These are phyloP conservation scores for Coendou prehensilis DNA, from an alignment of 2,797 vertebrate genomes.

Conservation along the genomic window DNA sequence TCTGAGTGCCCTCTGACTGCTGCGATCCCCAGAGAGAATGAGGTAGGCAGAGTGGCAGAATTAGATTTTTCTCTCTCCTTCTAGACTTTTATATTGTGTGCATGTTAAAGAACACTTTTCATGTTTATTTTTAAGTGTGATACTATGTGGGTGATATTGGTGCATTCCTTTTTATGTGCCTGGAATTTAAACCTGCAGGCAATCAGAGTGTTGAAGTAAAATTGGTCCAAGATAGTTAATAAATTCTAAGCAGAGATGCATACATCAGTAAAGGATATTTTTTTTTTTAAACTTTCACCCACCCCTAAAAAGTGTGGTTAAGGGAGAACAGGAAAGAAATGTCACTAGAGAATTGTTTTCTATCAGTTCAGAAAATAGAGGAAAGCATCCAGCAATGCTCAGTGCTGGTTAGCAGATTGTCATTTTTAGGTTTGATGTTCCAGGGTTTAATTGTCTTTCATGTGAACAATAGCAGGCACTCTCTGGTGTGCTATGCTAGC, in stretches of 20 bases:
- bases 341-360: constrained; percentile 93
- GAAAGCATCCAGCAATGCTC: constrained; percentile 90
- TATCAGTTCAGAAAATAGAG: constrained; percentile 92
- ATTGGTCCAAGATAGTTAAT: constrained; percentile 91
- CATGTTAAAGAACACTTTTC: constrained; percentile 72
- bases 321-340: constrained; percentile 81
- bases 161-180: constrained; percentile 89
- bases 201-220: constrained; percentile 85
- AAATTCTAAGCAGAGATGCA: constrained; percentile 91
- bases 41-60: constrained; percentile 79
- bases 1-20: constrained; percentile 34
- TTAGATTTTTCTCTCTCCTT: constrained; percentile 81
- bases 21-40: constrained; percentile 44
- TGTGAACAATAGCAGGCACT: constrained; percentile 94
- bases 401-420: constrained; percentile 94
- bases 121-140: constrained; percentile 88
- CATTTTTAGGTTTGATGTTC: constrained; percentile 95
- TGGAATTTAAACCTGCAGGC: constrained; percentile 89
- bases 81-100: constrained; percentile 79
- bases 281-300: constrained; percentile 84
- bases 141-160: constrained; percentile 87
- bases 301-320: constrained; percentile 73
- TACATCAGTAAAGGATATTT: constrained; percentile 89
- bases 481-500: constrained; percentile 91
- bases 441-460: constrained; percentile 96